Percentiles rank a stretch among this genome's conserved stretches.
These are phyloP conservation scores for Spermophilus dauricus DNA, from an alignment of 2,113 vertebrate species.

Conservation along the genomic window DNA sequence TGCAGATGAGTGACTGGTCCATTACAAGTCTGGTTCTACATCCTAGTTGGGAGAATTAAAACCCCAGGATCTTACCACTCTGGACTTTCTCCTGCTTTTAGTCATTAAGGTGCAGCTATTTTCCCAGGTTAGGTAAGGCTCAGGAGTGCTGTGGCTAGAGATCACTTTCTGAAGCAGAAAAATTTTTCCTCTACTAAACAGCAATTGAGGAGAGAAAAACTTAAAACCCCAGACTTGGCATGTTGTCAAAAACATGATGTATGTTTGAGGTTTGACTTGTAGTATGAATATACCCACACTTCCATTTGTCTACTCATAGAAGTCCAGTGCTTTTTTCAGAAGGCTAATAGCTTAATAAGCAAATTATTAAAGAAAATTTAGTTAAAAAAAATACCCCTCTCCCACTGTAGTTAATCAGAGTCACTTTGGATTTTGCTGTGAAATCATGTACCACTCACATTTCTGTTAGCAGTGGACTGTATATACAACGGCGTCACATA, in stretches of 20 bases:
- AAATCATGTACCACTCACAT: not conserved
- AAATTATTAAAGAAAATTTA: conserved; percentile 13
- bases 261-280: not conserved
- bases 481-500: not conserved
- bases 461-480: not conserved
- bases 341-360: not conserved
- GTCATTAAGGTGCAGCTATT: not conserved
- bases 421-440: not conserved
- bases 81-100: too few species aligned
- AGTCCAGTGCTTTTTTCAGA: not conserved
- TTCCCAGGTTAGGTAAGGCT: not conserved
- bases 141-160: not conserved
- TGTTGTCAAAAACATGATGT: not conserved
- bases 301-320: not conserved
- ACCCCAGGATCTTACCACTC: not conserved
- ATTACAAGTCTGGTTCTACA: not conserved
- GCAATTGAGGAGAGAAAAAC: not conserved
- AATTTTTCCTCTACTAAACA: not conserved
- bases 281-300: not conserved
- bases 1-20: not conserved
- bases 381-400: not conserved
- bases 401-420: not conserved
- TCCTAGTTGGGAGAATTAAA: not conserved
- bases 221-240: not conserved
- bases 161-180: not conserved